These are phyloP conservation scores for Trichopoda pennipes DNA, from an alignment of 2,888 invertebrate genomes.

Conservation along the genomic window DNA sequence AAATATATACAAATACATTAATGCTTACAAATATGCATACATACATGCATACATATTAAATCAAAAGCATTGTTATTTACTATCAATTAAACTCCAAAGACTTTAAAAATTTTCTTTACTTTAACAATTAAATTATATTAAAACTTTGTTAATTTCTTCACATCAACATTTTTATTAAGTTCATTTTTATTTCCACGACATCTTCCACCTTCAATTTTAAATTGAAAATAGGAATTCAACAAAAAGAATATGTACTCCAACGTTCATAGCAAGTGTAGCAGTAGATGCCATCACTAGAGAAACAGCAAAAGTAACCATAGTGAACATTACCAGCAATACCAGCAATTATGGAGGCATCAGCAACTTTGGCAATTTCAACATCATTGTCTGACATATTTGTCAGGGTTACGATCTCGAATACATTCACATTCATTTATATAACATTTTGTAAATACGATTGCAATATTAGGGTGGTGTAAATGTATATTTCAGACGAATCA, in stretches of 20 bases:
- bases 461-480: slow-evolving; percentile 9
- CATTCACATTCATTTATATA: slow-evolving; percentile 60
- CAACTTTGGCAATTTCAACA: slow-evolving; percentile 46
- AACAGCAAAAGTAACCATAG: slow-evolving; percentile 43
- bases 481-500: no score
- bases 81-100: no score
- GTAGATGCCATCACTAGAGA: slow-evolving; percentile 5
- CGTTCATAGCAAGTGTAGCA: no score
- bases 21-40: no score
- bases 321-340: slow-evolving; percentile 21
- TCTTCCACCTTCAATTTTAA: background rate
- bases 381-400: slow-evolving; percentile 53
- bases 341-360: slow-evolving; percentile 51
- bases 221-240: no score
- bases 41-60: no score
- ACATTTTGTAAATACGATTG: slow-evolving; percentile 34
- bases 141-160: no score
- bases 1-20: no score
- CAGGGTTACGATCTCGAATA: slow-evolving; percentile 53
- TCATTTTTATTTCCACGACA: slow-evolving; percentile 25
- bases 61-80: no score
- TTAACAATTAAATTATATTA: no score
- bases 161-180: slow-evolving; percentile 2
- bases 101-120: no score
- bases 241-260: slow-evolving; percentile 23